These are phyloP conservation scores for Brachionus plicatilis DNA, from an alignment of 1,140 invertebrate species.

Conservation along the genomic window DNA sequence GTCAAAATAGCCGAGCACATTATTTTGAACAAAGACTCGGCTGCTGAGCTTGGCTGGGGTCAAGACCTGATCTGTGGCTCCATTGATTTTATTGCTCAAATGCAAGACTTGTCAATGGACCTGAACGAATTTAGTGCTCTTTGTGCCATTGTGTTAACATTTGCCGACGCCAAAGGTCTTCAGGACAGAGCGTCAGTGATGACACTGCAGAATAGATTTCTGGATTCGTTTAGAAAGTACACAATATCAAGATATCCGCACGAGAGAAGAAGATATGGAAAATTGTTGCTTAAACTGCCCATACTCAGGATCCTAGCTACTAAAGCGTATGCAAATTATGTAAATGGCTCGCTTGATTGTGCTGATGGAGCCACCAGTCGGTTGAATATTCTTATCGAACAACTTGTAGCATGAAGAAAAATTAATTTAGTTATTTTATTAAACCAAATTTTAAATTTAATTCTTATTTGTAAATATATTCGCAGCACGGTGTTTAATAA, in stretches of 20 bases:
- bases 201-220: not conserved
- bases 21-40: conserved; percentile 36
- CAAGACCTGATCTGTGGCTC: conserved; percentile 38
- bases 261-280: conserved; percentile 3
- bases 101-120: conserved; percentile 36
- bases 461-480: conserved; percentile 32
- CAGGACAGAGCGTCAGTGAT: conserved; percentile 18
- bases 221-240: conserved; percentile 36
- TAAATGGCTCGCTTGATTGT: conserved; percentile 32
- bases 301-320: conserved; percentile 17
- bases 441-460: conserved; percentile 11
- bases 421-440: not conserved
- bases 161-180: conserved; percentile 32
- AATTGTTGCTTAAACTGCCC: conserved; percentile 20
- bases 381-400: conserved; percentile 16
- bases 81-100: conserved; percentile 40
- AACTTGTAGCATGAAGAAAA: not conserved
- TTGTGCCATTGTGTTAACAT: conserved; percentile 35
- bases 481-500: not conserved
- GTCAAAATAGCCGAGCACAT: conserved; percentile 39
- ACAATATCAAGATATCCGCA: conserved; percentile 36
- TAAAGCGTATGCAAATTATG: conserved; percentile 32
- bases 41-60: conserved; percentile 26
- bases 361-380: conserved; percentile 16
- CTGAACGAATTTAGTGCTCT: conserved; percentile 36